Conservation (phyloP, 2,797 vertebrate genomes). For the Betta splendens region DNA sequence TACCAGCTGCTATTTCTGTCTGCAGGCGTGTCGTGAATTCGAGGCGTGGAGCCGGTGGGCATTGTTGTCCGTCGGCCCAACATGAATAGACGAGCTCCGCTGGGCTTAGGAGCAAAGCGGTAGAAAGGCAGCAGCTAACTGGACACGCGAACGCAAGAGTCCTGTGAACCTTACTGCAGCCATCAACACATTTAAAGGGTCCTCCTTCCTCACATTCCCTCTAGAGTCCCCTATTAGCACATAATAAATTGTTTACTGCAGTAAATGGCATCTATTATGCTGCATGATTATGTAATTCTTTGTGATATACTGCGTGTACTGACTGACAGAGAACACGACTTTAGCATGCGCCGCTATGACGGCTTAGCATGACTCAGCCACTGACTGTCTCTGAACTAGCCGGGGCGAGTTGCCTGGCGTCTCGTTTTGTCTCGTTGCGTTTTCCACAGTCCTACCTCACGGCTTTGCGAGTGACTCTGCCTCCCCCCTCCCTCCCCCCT, state of each 20-base stretch:
- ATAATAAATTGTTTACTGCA: too few relatives aligned
- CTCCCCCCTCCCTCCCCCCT: too few relatives aligned
- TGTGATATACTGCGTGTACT: background rate
- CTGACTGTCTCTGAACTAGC: slow-evolving; percentile 33
- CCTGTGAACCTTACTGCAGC: background rate
- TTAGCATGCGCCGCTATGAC: slow-evolving; percentile 21
- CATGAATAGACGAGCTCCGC: background rate
- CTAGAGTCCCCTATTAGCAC: too few relatives aligned
- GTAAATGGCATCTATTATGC: slow-evolving; percentile 1
- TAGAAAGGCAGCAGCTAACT: background rate
- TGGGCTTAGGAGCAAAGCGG: background rate
- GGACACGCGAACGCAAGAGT: background rate
- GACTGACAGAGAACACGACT: slow-evolving; percentile 10
- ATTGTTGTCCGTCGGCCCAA: slow-evolving; percentile 13
- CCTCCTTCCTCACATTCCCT: too few relatives aligned
- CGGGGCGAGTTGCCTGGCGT: slow-evolving; percentile 41
- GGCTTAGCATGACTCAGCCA: slow-evolving; percentile 44
- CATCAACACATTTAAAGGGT: slow-evolving; percentile 1
- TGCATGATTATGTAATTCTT: background rate
- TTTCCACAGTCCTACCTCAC: slow-evolving; percentile 38
- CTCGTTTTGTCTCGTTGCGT: slow-evolving; percentile 48
- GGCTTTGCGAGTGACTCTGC: slow-evolving; percentile 16
- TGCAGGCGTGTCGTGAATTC: slow-evolving; percentile 20
- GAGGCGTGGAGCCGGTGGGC: background rate
- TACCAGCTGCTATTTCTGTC: slow-evolving; percentile 26